A percentile compares a stretch with the other conserved stretches of the same genome.
These are phyloP conservation scores for Mustelus asterias DNA, from an alignment of 2,113 vertebrate genomes.

Conservation along the genomic window DNA sequence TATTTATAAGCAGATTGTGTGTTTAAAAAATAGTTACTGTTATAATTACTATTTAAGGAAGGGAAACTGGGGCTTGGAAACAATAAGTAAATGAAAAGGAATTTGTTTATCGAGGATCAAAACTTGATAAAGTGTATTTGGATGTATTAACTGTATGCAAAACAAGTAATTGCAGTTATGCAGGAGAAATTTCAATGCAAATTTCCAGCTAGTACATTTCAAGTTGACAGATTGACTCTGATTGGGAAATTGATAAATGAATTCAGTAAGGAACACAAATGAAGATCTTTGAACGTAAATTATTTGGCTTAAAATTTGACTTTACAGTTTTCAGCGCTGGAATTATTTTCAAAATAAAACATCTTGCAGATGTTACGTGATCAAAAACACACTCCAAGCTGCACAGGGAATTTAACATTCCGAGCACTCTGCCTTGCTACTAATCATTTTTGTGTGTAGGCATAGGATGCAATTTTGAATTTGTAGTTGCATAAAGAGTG, in stretches of 20 bases:
- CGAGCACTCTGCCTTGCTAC: neutral
- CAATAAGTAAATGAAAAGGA: conserved; percentile 18
- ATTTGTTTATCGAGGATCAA: conserved; percentile 32
- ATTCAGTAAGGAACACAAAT: conserved; percentile 5
- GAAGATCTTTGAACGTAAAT: conserved; percentile 1
- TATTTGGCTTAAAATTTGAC: conserved; percentile 27
- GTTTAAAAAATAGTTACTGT: neutral
- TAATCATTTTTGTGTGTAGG: neutral
- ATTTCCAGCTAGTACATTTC: neutral
- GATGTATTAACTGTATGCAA: neutral
- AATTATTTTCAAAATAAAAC: neutral
- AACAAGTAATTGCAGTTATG: neutral
- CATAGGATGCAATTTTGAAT: neutral
- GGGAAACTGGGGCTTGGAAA: conserved; percentile 30
- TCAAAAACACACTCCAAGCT: neutral
- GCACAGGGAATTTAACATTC: neutral
- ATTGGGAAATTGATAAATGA: neutral
- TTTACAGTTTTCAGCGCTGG: neutral
- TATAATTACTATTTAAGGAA: conserved; percentile 29
- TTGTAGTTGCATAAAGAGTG: neutral
- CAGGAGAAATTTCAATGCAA: neutral
- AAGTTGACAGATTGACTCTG: neutral
- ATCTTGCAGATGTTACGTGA: neutral
- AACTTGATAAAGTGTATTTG: neutral
- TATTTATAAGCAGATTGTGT: neutral